These are phyloP conservation scores for Mixornis gularis DNA, from an alignment of 2,113 vertebrate genomes.

Conservation along the genomic window DNA sequence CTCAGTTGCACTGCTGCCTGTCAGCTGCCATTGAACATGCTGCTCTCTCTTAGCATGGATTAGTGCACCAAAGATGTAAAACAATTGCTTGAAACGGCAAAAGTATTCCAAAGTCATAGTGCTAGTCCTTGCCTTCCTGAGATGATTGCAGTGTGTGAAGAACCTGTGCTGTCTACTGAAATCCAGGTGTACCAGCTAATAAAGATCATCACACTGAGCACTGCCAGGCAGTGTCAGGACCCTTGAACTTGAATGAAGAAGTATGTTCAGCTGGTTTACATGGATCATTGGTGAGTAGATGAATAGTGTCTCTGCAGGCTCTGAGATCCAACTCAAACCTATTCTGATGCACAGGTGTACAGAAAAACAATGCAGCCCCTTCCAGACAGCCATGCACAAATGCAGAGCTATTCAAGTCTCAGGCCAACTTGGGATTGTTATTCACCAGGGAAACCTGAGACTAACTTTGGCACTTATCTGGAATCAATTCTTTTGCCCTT, in stretches of 20 bases:
- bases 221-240: neutral
- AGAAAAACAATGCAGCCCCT: neutral
- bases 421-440: neutral
- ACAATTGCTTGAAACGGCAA: neutral
- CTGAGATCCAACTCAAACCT: neutral
- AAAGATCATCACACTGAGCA: neutral
- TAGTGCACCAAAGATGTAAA: neutral
- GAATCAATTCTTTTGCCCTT: constrained; percentile 7
- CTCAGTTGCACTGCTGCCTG: neutral
- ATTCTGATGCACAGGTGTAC: neutral
- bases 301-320: neutral
- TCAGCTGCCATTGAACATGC: neutral
- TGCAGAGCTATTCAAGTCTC: neutral
- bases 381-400: neutral
- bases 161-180: neutral
- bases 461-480: constrained; percentile 26
- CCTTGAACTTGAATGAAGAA: neutral
- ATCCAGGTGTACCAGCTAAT: neutral
- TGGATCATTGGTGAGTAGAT: neutral
- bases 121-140: neutral
- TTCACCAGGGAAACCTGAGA: neutral
- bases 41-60: neutral
- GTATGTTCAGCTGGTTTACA: neutral
- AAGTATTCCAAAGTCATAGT: neutral
- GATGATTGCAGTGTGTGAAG: neutral